phyloP scores from a whole-genome alignment of 2,888 invertebrate genomes.

The Laothoe populi region DNA sequence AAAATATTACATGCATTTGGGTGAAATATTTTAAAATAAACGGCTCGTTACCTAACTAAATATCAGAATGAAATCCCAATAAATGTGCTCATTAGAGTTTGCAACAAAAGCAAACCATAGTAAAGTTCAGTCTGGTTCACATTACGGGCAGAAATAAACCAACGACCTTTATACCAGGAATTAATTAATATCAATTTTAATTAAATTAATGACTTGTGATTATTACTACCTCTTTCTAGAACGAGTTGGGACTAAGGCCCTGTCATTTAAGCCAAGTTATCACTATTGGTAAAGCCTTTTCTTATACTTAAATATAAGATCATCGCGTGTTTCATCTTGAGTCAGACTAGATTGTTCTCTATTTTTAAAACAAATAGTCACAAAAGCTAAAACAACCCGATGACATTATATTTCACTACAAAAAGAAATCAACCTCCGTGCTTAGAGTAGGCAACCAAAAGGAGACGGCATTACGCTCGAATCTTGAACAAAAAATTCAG shows the following conservation, averaged over 20 bases:
- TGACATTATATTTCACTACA: too few relatives aligned
- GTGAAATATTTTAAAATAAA: neutral
- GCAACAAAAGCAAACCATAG: constrained; percentile 12
- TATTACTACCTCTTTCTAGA: neutral
- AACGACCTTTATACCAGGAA: neutral
- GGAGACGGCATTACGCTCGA: too few relatives aligned
- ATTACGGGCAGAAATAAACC: neutral
- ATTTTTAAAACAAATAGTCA: too few relatives aligned
- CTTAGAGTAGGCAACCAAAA: too few relatives aligned
- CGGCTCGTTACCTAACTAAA: constrained; percentile 6
- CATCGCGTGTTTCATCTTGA: too few relatives aligned
- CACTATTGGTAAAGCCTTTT: too few relatives aligned
- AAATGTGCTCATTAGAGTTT: constrained; percentile 8
- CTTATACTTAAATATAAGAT: too few relatives aligned
- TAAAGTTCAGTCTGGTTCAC: neutral
- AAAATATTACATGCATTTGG: neutral
- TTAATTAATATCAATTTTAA: neutral
- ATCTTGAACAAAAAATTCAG: too few relatives aligned
- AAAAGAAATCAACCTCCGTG: too few relatives aligned
- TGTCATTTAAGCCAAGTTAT: too few relatives aligned
- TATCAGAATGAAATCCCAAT: constrained; percentile 13
- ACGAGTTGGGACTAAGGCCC: neutral
- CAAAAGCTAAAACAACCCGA: too few relatives aligned
- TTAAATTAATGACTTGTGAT: neutral
- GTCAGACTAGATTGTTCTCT: too few relatives aligned